Evolutionary conservation across 2,113 vertebrate genomes (phyloP).

Genomic region (Toxotes jaculatrix): DNA sequence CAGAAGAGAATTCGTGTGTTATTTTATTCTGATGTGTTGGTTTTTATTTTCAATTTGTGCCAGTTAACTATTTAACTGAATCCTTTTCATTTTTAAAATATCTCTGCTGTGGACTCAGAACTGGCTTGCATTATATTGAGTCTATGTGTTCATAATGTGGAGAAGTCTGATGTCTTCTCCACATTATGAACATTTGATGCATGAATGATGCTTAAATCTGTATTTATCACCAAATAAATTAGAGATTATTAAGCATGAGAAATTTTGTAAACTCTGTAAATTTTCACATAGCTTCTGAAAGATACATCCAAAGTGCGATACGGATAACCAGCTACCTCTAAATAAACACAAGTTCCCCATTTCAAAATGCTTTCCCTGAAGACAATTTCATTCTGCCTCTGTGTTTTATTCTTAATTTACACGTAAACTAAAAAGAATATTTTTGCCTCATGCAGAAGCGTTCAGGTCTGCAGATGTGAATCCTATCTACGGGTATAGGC

Average conservation of each 20-base stretch:
- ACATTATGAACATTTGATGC: neutral
- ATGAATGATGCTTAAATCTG: neutral
- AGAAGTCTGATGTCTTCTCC: neutral
- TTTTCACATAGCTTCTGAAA: too few species aligned
- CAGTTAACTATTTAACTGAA: neutral
- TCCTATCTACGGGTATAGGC: neutral
- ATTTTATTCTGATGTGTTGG: constrained; percentile 7
- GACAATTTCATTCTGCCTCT: too few species aligned
- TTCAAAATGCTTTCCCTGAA: too few species aligned
- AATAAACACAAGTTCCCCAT: too few species aligned
- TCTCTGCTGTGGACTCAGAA: neutral
- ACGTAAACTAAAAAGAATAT: neutral
- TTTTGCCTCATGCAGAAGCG: neutral
- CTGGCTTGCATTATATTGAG: neutral
- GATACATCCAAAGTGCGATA: too few species aligned
- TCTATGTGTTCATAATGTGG: too few species aligned
- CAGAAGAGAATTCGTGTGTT: constrained; percentile 39
- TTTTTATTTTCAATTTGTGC: neutral
- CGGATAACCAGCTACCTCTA: too few species aligned
- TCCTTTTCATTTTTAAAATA: neutral
- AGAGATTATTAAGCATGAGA: neutral
- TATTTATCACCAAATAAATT: neutral
- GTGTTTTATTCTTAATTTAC: neutral
- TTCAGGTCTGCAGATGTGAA: neutral
- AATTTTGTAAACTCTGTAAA: neutral